phyloP scores from a whole-genome alignment of 2,113 vertebrate genomes.

The Pituophis catenifer region DNA sequence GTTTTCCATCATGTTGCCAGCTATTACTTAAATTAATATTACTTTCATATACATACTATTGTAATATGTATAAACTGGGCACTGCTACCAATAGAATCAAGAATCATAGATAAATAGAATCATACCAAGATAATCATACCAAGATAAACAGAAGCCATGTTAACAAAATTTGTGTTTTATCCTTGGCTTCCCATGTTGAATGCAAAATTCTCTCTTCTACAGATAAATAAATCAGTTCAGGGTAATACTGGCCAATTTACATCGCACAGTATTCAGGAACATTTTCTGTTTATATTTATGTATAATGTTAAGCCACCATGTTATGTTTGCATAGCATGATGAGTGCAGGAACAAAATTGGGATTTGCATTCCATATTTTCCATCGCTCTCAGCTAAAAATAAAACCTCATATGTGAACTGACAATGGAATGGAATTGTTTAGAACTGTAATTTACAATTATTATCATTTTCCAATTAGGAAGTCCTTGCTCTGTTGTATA shows the following conservation, averaged over 20 bases:
- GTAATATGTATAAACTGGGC: background rate
- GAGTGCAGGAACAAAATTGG: background rate
- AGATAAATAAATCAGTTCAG: background rate
- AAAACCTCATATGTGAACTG: background rate
- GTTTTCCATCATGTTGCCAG: background rate
- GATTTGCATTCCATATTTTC: background rate
- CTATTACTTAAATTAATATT: background rate
- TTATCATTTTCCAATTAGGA: background rate
- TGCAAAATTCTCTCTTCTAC: background rate
- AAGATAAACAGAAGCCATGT: background rate
- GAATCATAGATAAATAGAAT: background rate
- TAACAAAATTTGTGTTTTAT: background rate
- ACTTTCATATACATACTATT: background rate
- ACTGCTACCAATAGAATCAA: background rate
- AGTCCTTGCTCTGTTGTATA: background rate
- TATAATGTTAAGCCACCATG: background rate
- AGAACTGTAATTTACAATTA: background rate
- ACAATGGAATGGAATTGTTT: background rate
- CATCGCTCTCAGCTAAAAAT: background rate
- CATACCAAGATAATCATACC: too few relatives aligned
- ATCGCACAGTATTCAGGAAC: background rate
- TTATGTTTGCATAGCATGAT: background rate
- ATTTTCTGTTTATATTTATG: background rate
- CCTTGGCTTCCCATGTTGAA: background rate
- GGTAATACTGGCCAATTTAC: background rate